These are phyloP conservation scores for Ellobium chinense DNA, from an alignment of 2,888 invertebrate species.

Conservation along the genomic window DNA sequence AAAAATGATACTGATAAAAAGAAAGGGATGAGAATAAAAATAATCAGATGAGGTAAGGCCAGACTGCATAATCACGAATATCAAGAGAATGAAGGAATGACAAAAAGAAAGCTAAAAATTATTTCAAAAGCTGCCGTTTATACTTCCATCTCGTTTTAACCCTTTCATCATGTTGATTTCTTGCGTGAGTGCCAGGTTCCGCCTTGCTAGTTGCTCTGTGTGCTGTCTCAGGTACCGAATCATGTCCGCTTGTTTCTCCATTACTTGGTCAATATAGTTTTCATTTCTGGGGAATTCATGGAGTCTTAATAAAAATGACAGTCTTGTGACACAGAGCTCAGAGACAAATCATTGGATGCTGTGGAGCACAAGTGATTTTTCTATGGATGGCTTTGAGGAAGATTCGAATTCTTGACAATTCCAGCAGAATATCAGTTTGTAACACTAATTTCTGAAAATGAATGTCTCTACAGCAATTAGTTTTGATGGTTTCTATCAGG, in stretches of 20 bases:
- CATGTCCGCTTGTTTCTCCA: slow-evolving; percentile 77
- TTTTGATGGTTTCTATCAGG: too few species aligned
- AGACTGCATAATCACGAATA: not conserved
- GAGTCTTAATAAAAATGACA: not conserved
- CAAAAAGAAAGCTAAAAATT: slow-evolving; percentile 21
- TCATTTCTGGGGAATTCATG: slow-evolving; percentile 70
- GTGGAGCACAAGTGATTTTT: too few species aligned
- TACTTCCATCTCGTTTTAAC: slow-evolving; percentile 1
- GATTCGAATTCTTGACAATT: too few species aligned
- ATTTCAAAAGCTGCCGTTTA: not conserved
- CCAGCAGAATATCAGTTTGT: too few species aligned
- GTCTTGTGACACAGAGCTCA: not conserved
- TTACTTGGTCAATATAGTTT: slow-evolving; percentile 69
- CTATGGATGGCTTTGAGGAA: too few species aligned
- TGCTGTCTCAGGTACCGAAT: slow-evolving; percentile 76
- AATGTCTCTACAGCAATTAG: too few species aligned
- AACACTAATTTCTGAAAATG: too few species aligned
- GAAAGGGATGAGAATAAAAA: not conserved
- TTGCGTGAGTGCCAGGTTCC: slow-evolving; percentile 65
- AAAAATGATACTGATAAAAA: not conserved
- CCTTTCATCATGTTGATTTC: slow-evolving; percentile 59
- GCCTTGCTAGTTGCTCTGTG: slow-evolving; percentile 69
- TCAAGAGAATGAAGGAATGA: not conserved
- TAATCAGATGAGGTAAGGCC: not conserved
- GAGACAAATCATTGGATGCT: too few species aligned